Evolutionary conservation across 2,888 invertebrate genomes (phyloP).

Genomic region (Erynnis tages): DNA sequence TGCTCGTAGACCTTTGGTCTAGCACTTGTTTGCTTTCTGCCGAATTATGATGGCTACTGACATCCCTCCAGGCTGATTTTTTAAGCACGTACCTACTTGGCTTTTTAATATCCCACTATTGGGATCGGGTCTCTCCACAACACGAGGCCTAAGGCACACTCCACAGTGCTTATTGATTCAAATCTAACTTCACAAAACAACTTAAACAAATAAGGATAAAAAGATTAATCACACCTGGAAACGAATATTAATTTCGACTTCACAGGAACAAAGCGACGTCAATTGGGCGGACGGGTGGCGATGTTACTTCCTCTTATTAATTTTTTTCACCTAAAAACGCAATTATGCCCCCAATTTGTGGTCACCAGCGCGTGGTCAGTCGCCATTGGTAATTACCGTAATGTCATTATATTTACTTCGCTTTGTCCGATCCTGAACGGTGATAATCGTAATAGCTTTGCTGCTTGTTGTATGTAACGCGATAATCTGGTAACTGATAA

Average conservation of each 20-base stretch:
- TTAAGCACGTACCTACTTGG: no score
- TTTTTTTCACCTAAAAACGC: slow-evolving; percentile 57
- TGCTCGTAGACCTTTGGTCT: no score
- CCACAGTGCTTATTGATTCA: no score
- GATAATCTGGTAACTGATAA: no score
- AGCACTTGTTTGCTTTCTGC: no score
- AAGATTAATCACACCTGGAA: background rate
- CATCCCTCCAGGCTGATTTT: no score
- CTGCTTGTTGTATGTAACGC: background rate
- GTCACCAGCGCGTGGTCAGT: slow-evolving; percentile 52
- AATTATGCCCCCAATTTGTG: slow-evolving; percentile 67
- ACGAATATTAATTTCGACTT: slow-evolving; percentile 26
- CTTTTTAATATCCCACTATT: no score
- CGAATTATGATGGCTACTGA: no score
- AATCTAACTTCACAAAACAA: no score
- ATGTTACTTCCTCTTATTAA: slow-evolving; percentile 57
- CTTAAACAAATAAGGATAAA: no score
- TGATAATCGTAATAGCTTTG: slow-evolving; percentile 24
- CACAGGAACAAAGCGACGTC: slow-evolving; percentile 38
- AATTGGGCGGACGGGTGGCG: slow-evolving; percentile 34
- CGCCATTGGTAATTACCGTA: slow-evolving; percentile 46
- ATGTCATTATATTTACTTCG: slow-evolving; percentile 44
- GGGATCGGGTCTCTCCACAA: no score
- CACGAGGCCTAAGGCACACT: no score
- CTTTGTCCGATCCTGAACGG: slow-evolving; percentile 28